phyloP scores from a whole-genome alignment of 2,888 invertebrate genomes.

The Anarsia innoxiella region DNA sequence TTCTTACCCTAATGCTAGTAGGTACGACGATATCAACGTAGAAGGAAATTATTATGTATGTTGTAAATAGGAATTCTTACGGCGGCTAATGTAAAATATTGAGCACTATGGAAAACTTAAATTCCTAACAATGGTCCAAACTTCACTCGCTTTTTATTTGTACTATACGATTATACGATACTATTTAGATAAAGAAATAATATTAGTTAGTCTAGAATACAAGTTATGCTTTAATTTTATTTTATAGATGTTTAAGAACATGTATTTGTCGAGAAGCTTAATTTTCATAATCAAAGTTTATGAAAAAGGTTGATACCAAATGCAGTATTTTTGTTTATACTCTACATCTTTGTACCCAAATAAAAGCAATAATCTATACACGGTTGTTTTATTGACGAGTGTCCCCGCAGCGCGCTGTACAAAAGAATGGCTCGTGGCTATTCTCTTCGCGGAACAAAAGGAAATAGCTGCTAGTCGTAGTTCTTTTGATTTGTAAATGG shows the following conservation, averaged over 20 bases:
- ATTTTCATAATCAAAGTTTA: conserved; percentile 71
- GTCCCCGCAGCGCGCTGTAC: too few relatives aligned
- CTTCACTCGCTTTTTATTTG: conserved; percentile 73
- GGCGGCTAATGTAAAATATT: conserved; percentile 60
- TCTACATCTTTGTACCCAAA: conserved; percentile 73
- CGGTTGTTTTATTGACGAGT: neutral
- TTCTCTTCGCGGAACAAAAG: neutral
- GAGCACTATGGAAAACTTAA: conserved; percentile 69
- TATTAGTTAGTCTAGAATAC: conserved; percentile 58
- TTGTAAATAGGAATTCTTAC: conserved; percentile 67
- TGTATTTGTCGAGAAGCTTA: conserved; percentile 71
- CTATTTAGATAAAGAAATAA: conserved; percentile 65
- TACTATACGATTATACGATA: conserved; percentile 71
- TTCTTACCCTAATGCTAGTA: conserved; percentile 64
- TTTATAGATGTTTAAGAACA: conserved; percentile 63
- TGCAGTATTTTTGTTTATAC: conserved; percentile 74
- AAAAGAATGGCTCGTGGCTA: neutral
- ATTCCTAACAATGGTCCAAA: conserved; percentile 75
- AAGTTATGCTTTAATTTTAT: conserved; percentile 68
- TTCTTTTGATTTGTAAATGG: conserved; percentile 25
- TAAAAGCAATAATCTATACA: conserved; percentile 62
- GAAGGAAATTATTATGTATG: conserved; percentile 50
- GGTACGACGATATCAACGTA: conserved; percentile 53
- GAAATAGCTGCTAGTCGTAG: conserved; percentile 5
- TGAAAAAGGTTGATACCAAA: conserved; percentile 70